Percentiles rank a stretch among this genome's conserved stretches.
Evolutionary conservation across 2,797 vertebrate species (phyloP).

Genomic region (Squalus acanthias): DNA sequence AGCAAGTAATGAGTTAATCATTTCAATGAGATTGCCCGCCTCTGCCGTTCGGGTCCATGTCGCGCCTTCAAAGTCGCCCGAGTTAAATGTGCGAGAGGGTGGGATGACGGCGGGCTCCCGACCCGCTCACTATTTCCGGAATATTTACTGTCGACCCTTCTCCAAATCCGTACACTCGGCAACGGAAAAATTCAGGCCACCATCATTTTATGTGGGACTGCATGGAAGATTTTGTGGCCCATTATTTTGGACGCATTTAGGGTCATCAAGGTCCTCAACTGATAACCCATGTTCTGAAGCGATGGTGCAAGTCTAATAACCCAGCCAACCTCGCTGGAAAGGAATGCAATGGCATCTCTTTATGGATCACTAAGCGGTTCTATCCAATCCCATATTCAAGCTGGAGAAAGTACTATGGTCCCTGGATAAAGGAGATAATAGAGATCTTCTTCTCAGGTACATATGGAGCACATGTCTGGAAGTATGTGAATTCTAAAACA

Average conservation of each 20-base stretch:
- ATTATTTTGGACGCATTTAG: constrained; percentile 60
- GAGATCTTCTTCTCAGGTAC: constrained; percentile 55
- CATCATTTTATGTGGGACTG: constrained; percentile 41
- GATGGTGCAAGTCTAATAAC: constrained; percentile 51
- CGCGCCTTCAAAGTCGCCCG: too few relatives aligned
- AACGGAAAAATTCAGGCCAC: constrained; percentile 25
- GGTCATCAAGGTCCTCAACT: constrained; percentile 60
- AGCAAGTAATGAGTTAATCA: too few relatives aligned
- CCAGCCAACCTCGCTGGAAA: constrained; percentile 53
- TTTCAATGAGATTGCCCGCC: too few relatives aligned
- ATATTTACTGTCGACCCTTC: too few relatives aligned
- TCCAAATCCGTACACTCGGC: too few relatives aligned
- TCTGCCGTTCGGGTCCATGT: too few relatives aligned
- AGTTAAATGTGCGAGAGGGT: too few relatives aligned
- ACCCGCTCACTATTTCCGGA: too few relatives aligned
- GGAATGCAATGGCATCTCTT: constrained; percentile 56
- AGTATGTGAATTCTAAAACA: constrained; percentile 57
- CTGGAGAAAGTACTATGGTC: constrained; percentile 58
- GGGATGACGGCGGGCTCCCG: too few relatives aligned
- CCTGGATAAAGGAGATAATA: constrained; percentile 50
- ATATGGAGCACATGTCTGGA: constrained; percentile 64
- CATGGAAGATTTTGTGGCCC: constrained; percentile 41
- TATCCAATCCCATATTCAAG: constrained; percentile 56
- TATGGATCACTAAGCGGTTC: constrained; percentile 61
- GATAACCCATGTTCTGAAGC: constrained; percentile 57